Evolutionary conservation across 2,888 invertebrate species (phyloP), one percentile per base, ranked within the genome.

Genomic region (Melanargia galathea): DNA sequence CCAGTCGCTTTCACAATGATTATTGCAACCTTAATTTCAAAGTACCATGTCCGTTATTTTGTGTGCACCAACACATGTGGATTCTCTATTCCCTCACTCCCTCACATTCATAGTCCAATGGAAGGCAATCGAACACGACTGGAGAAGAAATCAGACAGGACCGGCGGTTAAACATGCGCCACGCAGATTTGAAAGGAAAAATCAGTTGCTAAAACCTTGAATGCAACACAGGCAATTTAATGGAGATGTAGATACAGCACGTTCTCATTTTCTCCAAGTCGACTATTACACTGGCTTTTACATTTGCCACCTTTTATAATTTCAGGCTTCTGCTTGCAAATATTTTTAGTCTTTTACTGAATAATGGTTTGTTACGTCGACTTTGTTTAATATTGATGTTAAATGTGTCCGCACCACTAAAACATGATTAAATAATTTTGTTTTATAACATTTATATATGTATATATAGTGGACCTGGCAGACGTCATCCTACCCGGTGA

Each of bases 241-340:
- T 73, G 65, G 73, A 81, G 87, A 89, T 87, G 86, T 78, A 85
- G 89, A 89, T 89, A 89, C 78, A 75, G 78, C 88, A 89, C 87
- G 88, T 74, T 75, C 75, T 77, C 81, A 77, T 82, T 82, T 79
- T 56, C 69, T 59, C 43, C 56, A 60, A 65, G 73, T 79, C n/a
- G n/a, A 75, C 71, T 71, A 78, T 81, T 82, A 78, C 78, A 81
- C 78, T 78, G 73, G 75, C 71, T 71, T 78, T 80, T 83, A 78
- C 77, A 81, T 78, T 79, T 73, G 71, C 76, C 82, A 83, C 82
- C 83, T 83, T n/a, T 84, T 80, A 71, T 84, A 83, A 86, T 83
- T 83, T 79, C 77, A 79, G 73, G 20, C 6, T 52, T 35, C 18
- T 20, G 18, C 16, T 49, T 49, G 46, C 49, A 16, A 49, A 49